phyloP scores from a whole-genome alignment of 2,113 vertebrate genomes.

The Bostrychus sinensis region DNA sequence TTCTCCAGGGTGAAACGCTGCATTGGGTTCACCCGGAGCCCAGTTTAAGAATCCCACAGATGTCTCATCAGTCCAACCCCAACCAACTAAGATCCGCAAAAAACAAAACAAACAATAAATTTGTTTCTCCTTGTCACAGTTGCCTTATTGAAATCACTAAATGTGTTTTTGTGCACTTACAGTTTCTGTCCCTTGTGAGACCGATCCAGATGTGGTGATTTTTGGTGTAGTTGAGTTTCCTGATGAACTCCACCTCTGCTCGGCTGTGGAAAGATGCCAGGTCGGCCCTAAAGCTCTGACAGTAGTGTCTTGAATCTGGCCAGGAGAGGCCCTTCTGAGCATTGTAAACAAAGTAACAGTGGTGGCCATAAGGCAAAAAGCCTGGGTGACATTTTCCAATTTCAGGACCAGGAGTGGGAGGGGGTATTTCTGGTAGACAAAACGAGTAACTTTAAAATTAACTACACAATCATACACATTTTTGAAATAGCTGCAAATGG shows the following conservation, averaged over 20 bases:
- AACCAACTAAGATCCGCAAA: conserved; percentile 66
- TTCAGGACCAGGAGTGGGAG: conserved; percentile 71
- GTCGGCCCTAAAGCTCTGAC: conserved; percentile 42
- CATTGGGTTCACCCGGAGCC: conserved; percentile 77
- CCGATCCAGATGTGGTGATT: conserved; percentile 80
- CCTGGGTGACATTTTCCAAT: conserved; percentile 57
- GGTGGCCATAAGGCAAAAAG: conserved; percentile 60
- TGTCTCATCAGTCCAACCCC: conserved; percentile 77
- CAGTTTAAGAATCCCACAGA: conserved; percentile 76
- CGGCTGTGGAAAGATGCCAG: conserved; percentile 78
- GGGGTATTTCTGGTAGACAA: conserved; percentile 61
- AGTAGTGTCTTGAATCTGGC: conserved; percentile 69
- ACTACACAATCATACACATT: not conserved
- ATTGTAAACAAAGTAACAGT: conserved; percentile 73
- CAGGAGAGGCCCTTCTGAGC: conserved; percentile 68
- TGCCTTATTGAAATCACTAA: not conserved
- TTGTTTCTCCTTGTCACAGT: not conserved
- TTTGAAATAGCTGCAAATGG: not conserved
- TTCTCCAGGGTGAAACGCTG: conserved; percentile 64
- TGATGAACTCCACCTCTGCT: conserved; percentile 77
- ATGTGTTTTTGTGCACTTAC: conserved; percentile 53
- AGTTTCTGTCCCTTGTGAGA: conserved; percentile 72
- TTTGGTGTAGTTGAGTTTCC: conserved; percentile 68
- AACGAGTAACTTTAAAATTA: not conserved
- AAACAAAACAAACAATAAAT: not conserved